A percentile compares a stretch with the other conserved stretches of the same genome.
phyloP scores from a whole-genome alignment of 2,888 invertebrate genomes.

The Pachycephus smyrnensis region DNA sequence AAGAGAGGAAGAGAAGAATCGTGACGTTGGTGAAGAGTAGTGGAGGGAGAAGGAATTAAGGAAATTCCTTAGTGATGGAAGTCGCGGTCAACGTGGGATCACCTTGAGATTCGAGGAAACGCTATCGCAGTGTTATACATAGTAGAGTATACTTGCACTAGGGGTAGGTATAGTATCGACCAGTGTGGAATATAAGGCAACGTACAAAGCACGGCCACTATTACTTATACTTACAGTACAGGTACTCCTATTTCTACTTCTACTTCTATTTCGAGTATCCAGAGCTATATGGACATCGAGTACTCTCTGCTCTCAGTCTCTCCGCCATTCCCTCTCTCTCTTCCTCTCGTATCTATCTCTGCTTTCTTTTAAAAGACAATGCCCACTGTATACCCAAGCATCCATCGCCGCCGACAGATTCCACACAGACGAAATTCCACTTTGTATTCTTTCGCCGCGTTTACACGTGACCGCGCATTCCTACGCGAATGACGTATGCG shows the following conservation, averaged over 20 bases:
- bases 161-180: no score
- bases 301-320: no score
- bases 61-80: no score
- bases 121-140: no score
- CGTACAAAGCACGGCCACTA: no score
- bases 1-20: not conserved
- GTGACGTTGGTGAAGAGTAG: constrained; percentile 3
- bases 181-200: no score
- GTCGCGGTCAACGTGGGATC: not conserved
- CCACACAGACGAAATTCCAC: not conserved
- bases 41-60: not conserved
- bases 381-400: not conserved
- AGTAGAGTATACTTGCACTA: no score
- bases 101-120: no score
- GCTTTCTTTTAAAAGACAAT: not conserved
- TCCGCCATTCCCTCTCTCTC: not conserved
- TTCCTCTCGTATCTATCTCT: not conserved
- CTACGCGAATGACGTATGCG: not conserved
- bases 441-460: not conserved
- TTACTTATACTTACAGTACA: no score
- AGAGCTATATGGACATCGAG: no score
- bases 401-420: not conserved
- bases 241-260: no score
- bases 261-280: no score
- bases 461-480: not conserved